Percentiles rank a stretch among this genome's conserved stretches.
phyloP scores from a whole-genome alignment of 2,113 vertebrate genomes.

The Pedionomus torquatus region DNA sequence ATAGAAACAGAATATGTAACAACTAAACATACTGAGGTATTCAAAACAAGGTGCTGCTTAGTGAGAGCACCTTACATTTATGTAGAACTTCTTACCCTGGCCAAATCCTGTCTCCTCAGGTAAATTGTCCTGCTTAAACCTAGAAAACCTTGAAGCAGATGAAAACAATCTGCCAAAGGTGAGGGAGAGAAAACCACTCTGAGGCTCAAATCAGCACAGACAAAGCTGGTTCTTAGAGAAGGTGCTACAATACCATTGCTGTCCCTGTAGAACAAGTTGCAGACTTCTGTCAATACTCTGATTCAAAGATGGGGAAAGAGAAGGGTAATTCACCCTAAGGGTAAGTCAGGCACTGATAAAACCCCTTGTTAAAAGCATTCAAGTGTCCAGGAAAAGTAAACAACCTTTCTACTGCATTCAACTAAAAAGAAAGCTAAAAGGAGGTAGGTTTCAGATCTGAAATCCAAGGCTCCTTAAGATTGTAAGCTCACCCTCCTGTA shows the following conservation, averaged over 20 bases:
- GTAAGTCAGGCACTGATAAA: not conserved
- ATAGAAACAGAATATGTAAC: not conserved
- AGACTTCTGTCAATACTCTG: not conserved
- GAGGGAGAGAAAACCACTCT: fast-evolving
- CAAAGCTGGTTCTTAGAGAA: not conserved
- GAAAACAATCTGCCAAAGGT: not conserved
- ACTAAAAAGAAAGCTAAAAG: not conserved
- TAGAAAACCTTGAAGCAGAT: not conserved
- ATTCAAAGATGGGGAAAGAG: not conserved
- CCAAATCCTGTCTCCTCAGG: not conserved
- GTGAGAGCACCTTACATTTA: not conserved
- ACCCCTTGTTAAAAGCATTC: not conserved
- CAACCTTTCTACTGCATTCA: not conserved
- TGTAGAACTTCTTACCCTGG: not conserved
- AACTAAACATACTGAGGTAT: not conserved
- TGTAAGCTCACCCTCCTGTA: not conserved
- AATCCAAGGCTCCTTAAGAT: not conserved
- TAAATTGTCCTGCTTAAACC: not conserved
- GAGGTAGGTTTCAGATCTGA: not conserved
- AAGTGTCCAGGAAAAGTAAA: not conserved
- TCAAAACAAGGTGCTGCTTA: not conserved
- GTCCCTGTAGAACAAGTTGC: not conserved
- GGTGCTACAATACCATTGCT: not conserved
- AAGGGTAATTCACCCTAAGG: not conserved
- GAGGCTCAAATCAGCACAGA: not conserved